A percentile compares a stretch with the other conserved stretches of the same genome.
phyloP scores from a whole-genome alignment of 2,113 vertebrate genomes.

The Fulica atra region DNA sequence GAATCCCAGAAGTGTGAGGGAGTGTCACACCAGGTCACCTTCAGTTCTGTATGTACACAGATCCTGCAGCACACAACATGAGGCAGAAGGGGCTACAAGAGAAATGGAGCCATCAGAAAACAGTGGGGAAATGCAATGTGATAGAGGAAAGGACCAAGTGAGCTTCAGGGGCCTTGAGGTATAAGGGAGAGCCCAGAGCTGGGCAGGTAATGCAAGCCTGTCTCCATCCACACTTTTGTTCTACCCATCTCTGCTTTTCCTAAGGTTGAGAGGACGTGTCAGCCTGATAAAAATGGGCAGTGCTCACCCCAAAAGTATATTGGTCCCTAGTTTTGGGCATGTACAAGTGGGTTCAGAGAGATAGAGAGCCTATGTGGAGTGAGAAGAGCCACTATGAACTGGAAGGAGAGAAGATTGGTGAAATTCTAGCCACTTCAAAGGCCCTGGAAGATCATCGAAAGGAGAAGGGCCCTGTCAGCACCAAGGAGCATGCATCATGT shows the following conservation, averaged over 20 bases:
- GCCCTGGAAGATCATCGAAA: neutral
- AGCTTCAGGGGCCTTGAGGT: neutral
- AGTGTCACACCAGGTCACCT: neutral
- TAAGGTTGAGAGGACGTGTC: neutral
- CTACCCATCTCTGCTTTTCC: neutral
- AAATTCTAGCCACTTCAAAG: neutral
- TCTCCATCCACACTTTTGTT: neutral
- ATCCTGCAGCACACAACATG: neutral
- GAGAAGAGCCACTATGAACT: neutral
- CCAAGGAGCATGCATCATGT: neutral
- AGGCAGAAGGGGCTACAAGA: neutral
- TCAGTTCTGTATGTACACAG: neutral
- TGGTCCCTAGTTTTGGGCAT: neutral
- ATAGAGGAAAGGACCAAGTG: neutral
- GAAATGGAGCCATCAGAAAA: neutral
- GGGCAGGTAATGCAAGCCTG: fast-evolving
- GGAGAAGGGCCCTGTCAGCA: neutral
- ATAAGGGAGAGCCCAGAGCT: neutral
- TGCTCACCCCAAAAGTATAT: neutral
- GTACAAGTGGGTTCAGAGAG: neutral
- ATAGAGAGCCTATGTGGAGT: neutral
- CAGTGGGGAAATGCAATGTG: neutral
- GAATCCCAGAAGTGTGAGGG: neutral
- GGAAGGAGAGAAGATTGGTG: neutral
- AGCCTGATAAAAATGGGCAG: neutral